Percentiles rank a stretch among this genome's conserved stretches.
Evolutionary conservation across 2,888 invertebrate genomes (phyloP).

Genomic region (Cataglyphis altisquamis): DNA sequence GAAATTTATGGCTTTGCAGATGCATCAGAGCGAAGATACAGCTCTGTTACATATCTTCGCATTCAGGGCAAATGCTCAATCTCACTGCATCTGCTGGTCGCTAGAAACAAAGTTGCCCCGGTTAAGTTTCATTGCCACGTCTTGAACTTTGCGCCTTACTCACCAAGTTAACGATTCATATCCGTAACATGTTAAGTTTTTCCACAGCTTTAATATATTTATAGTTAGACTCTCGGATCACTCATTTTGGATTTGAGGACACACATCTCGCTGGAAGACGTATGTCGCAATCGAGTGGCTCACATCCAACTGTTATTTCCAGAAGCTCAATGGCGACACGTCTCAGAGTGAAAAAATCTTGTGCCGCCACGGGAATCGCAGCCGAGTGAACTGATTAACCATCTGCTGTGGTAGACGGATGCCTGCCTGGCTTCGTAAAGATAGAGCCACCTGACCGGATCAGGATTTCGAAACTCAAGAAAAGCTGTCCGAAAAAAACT

Average conservation of each 20-base stretch:
- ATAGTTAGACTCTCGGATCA: not conserved
- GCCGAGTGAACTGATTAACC: too few relatives aligned
- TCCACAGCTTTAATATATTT: not conserved
- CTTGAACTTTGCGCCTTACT: not conserved
- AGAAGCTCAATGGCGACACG: not conserved
- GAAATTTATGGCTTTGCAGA: too few relatives aligned
- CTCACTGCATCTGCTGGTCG: not conserved
- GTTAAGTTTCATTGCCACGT: not conserved
- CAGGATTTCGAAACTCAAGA: too few relatives aligned
- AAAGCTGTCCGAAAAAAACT: too few relatives aligned
- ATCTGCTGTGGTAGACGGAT: too few relatives aligned
- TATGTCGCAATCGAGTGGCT: not conserved
- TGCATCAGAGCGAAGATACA: too few relatives aligned
- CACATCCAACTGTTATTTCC: not conserved
- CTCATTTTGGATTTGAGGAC: not conserved
- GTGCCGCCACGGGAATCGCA: too few relatives aligned
- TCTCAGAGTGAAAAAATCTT: too few relatives aligned
- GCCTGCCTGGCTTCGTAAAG: not conserved
- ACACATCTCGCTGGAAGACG: not conserved
- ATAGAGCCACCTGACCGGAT: too few relatives aligned
- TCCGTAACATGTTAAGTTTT: too few relatives aligned
- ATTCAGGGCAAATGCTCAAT: too few relatives aligned
- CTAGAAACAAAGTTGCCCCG: not conserved
- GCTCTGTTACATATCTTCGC: too few relatives aligned
- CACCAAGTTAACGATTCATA: not conserved